phyloP scores from a whole-genome alignment of 2,888 invertebrate species.

The Prenolepis imparis region DNA sequence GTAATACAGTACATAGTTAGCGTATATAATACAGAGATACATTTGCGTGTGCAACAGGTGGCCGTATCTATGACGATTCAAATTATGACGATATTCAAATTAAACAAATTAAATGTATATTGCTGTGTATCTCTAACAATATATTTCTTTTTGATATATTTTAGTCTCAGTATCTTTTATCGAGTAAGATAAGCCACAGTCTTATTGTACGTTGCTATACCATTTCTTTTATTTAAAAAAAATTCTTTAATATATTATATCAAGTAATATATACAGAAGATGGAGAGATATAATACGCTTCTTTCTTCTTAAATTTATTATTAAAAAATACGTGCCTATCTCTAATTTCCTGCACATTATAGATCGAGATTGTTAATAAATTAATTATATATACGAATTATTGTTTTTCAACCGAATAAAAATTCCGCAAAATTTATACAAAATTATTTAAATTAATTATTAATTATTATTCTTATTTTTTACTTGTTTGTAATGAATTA shows the following conservation, averaged over 20 bases:
- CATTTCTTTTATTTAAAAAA: background rate
- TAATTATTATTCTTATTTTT: background rate
- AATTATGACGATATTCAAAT: conserved; percentile 55
- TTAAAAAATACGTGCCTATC: background rate
- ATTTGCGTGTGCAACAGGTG: conserved; percentile 76
- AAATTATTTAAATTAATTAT: background rate
- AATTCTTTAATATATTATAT: background rate
- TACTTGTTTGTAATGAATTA: background rate
- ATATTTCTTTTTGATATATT: conserved; percentile 4
- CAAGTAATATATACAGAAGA: background rate
- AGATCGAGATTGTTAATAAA: background rate
- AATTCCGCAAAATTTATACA: background rate
- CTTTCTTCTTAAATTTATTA: background rate
- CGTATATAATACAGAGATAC: conserved; percentile 67
- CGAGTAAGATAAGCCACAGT: background rate
- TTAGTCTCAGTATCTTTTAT: background rate
- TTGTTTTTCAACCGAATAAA: background rate
- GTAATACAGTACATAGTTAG: too few species aligned
- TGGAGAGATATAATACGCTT: background rate
- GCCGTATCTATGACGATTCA: conserved; percentile 60
- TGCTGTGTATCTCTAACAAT: background rate
- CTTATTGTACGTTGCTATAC: background rate
- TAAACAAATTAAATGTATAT: conserved; percentile 39
- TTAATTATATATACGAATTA: background rate
- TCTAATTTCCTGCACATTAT: background rate